These are phyloP conservation scores for Pteronotus mesoamericanus DNA, from an alignment of 2,797 vertebrate genomes.

Conservation along the genomic window DNA sequence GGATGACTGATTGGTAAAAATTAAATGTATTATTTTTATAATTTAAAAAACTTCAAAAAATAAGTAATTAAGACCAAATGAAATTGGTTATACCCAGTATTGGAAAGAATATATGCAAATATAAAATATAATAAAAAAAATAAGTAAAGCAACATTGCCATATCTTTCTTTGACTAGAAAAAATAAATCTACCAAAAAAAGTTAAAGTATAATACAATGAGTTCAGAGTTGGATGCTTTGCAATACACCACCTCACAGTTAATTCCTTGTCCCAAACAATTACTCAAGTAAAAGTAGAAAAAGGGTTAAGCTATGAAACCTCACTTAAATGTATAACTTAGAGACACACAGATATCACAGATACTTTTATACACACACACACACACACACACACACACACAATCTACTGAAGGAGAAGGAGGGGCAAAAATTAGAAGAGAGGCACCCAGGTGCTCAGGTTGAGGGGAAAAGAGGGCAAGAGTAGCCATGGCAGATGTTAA, in stretches of 20 bases:
- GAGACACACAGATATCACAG: not conserved
- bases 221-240: not conserved
- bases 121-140: not conserved
- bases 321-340: not conserved
- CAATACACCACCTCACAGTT: not conserved
- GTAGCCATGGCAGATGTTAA: not conserved
- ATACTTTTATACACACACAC: not conserved
- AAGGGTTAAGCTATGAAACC: not conserved
- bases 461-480: not conserved
- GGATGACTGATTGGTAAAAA: not conserved
- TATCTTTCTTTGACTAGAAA: not conserved
- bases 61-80: slow-evolving; percentile 14
- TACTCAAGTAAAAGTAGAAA: not conserved
- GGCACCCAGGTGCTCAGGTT: not conserved
- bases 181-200: not conserved
- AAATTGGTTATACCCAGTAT: not conserved
- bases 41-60: not conserved
- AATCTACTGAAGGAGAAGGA: not conserved
- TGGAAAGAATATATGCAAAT: slow-evolving; percentile 13
- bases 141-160: not conserved
- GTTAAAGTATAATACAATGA: not conserved
- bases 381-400: not conserved
- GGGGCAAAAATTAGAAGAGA: not conserved
- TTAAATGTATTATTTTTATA: not conserved
- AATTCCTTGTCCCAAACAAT: not conserved